Conservation (phyloP, 2,113 vertebrate species). For the Gracilinanus agilis region DNA sequence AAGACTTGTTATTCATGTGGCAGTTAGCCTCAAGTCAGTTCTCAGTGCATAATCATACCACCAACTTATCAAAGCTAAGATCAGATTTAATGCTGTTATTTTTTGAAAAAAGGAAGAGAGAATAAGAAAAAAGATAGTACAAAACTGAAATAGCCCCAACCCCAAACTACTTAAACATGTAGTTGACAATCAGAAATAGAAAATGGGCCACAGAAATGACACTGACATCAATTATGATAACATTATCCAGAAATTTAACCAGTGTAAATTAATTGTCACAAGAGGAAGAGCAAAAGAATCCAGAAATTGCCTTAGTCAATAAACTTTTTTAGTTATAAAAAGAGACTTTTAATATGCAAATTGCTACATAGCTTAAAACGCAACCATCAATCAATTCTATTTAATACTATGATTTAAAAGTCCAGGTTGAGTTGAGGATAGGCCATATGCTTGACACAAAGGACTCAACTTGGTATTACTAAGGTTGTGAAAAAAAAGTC, state of each 20-base stretch:
- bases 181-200: neutral
- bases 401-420: conserved; percentile 43
- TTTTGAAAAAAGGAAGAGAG: neutral
- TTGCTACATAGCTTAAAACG: neutral
- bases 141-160: neutral
- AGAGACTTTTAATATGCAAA: conserved; percentile 41
- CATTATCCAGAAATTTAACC: neutral
- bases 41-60: neutral
- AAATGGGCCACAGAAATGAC: neutral
- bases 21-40: neutral
- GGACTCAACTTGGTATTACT: neutral
- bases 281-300: neutral
- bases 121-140: neutral
- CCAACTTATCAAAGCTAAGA: neutral
- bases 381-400: conserved; percentile 14
- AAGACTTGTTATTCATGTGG: neutral
- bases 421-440: neutral
- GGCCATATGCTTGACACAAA: neutral
- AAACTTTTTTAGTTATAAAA: neutral
- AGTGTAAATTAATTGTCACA: neutral
- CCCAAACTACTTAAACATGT: neutral
- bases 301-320: neutral
- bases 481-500: neutral
- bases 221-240: neutral
- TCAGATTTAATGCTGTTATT: neutral